These are phyloP conservation scores for Scaptomyza montana DNA, from an alignment of 1,140 invertebrate genomes.

Conservation along the genomic window DNA sequence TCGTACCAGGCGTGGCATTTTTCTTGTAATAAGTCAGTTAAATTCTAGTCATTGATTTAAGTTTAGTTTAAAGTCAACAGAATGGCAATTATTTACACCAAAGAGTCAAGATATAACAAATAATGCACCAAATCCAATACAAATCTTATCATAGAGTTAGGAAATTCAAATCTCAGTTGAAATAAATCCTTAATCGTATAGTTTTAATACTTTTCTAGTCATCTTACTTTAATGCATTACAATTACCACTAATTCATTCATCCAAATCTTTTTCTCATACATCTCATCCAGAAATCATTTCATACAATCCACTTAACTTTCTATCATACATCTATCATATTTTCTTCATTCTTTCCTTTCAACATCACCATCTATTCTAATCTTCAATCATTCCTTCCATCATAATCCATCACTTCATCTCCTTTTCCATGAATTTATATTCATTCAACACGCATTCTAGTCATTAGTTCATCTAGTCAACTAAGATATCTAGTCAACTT, in stretches of 20 bases:
- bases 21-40: constrained; percentile 45
- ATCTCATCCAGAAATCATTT: too few species aligned
- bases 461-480: constrained; percentile 43
- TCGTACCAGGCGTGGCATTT: constrained; percentile 43
- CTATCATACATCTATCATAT: neutral
- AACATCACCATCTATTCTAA: neutral
- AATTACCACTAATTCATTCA: too few species aligned
- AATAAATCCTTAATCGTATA: neutral
- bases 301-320: too few species aligned
- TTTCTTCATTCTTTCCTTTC: neutral
- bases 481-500: constrained; percentile 22
- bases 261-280: too few species aligned
- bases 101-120: constrained; percentile 13
- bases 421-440: neutral
- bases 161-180: neutral
- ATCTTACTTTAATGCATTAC: neutral
- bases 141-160: constrained; percentile 11
- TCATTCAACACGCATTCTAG: constrained; percentile 18
- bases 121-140: neutral
- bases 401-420: constrained; percentile 1
- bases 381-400: neutral
- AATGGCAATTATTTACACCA: constrained; percentile 33
- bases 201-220: neutral
- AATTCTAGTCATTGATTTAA: constrained; percentile 40
- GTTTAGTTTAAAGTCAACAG: constrained; percentile 22